phyloP scores from a whole-genome alignment of 2,113 vertebrate genomes.

The Chiloscyllium plagiosum region DNA sequence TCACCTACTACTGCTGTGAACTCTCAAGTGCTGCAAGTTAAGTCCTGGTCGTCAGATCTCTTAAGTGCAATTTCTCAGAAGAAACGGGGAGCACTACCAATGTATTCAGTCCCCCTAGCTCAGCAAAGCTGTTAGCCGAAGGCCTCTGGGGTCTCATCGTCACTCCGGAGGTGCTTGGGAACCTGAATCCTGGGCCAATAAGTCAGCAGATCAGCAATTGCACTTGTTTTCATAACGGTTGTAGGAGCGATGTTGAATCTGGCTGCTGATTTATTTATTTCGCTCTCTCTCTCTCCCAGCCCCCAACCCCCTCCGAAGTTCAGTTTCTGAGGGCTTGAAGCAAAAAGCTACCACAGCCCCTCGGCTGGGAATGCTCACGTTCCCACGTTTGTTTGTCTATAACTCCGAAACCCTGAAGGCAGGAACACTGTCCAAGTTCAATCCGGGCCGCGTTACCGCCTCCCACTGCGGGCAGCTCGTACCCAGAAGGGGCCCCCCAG shows the following conservation, averaged over 20 bases:
- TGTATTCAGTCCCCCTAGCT: background rate
- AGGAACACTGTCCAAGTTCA: background rate
- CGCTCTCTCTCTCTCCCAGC: too few species aligned
- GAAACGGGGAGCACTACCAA: background rate
- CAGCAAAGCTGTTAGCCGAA: background rate
- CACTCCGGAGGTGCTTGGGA: background rate
- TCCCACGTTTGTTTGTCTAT: background rate
- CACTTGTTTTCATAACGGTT: background rate
- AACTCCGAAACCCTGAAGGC: background rate
- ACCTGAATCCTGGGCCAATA: background rate
- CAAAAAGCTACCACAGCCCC: background rate
- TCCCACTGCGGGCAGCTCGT: constrained; percentile 32
- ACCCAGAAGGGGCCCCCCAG: constrained; percentile 24
- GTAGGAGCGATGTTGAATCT: background rate
- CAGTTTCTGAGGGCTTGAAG: background rate
- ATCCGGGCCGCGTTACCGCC: background rate
- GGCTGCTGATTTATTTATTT: background rate
- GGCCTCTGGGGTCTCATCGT: background rate
- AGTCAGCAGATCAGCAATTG: background rate
- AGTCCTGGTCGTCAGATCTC: background rate
- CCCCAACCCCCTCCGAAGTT: background rate
- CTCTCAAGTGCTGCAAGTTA: background rate
- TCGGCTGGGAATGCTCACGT: background rate
- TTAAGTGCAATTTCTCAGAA: too few species aligned
- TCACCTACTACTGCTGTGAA: too few species aligned